A percentile compares a stretch with the other conserved stretches of the same genome.
Conservation (phyloP, 2,888 invertebrate genomes). For the Amblyjoppa fuscipennis region DNA sequence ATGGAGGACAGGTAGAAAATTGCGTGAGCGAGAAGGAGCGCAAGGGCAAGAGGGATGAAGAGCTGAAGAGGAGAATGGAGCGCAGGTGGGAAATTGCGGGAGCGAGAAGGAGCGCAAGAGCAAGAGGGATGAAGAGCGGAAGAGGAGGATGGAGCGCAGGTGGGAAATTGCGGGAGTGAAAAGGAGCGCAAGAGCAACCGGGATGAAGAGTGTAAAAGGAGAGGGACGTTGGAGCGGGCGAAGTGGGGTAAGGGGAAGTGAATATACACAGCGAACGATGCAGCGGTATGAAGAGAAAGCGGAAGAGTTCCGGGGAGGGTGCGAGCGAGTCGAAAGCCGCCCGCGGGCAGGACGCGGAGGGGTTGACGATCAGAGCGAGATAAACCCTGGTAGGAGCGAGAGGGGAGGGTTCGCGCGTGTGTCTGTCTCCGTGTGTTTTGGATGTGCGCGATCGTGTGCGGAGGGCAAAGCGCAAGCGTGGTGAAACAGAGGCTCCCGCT, state of each 20-base stretch:
- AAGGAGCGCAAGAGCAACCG: too few relatives aligned
- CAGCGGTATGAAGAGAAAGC: conserved; percentile 10
- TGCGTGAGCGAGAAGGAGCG: too few relatives aligned
- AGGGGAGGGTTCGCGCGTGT: not conserved
- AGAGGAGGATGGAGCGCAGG: too few relatives aligned
- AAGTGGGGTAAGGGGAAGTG: conserved; percentile 1
- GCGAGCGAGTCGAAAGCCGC: conserved; percentile 45
- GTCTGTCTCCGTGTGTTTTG: not conserved
- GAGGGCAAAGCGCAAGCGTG: conserved; percentile 71
- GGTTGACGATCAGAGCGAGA: conserved; percentile 18
- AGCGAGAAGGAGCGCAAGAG: not conserved
- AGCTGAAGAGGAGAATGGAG: conserved; percentile 27
- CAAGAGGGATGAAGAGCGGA: too few relatives aligned
- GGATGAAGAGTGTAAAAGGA: too few relatives aligned
- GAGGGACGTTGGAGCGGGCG: conserved; percentile 41
- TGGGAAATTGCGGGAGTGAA: too few relatives aligned
- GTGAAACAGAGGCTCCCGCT: conserved; percentile 72
- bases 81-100: not conserved
- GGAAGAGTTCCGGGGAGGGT: not conserved
- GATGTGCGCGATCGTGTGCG: not conserved
- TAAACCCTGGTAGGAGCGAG: conserved; percentile 1
- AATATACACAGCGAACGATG: not conserved
- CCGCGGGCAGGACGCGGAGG: conserved; percentile 4
- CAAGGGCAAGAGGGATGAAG: not conserved
- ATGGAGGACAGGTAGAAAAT: not conserved